A percentile compares a stretch with the other conserved stretches of the same genome.
phyloP scores from a whole-genome alignment of 2,888 invertebrate genomes.

The Ganaspis brasiliensis region DNA sequence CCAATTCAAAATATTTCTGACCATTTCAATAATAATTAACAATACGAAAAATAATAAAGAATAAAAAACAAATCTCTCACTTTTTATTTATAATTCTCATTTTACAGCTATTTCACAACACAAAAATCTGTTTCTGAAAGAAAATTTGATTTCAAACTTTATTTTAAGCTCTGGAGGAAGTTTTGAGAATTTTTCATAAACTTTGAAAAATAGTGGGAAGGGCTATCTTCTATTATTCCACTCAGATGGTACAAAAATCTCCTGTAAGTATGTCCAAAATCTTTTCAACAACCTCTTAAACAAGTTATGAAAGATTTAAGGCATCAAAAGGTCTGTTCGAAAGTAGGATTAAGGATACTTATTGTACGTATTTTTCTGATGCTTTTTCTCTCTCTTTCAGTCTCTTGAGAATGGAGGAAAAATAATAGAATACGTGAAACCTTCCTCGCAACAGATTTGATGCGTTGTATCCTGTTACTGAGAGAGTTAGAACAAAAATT shows the following conservation, averaged over 20 bases:
- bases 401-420: slow-evolving; percentile 8
- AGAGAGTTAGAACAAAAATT: slow-evolving; percentile 27
- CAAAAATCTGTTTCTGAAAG: no score
- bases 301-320: slow-evolving; percentile 12
- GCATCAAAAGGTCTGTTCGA: slow-evolving; percentile 9
- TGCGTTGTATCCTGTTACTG: background rate
- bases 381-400: background rate
- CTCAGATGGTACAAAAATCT: background rate
- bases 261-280: background rate
- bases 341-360: slow-evolving; percentile 5
- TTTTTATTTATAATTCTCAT: no score
- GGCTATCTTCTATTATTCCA: background rate
- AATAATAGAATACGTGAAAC: slow-evolving; percentile 28
- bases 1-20: no score
- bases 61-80: no score
- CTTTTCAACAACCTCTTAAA: slow-evolving; percentile 8
- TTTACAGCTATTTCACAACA: no score
- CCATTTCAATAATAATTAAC: no score
- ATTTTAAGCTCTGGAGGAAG: background rate
- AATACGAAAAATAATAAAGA: no score
- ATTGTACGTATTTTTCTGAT: slow-evolving; percentile 8
- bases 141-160: no score
- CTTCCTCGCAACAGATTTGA: background rate
- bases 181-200: no score
- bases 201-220: no score